These are phyloP conservation scores for Sipha flava DNA, from an alignment of 1,140 invertebrate species.

Conservation along the genomic window DNA sequence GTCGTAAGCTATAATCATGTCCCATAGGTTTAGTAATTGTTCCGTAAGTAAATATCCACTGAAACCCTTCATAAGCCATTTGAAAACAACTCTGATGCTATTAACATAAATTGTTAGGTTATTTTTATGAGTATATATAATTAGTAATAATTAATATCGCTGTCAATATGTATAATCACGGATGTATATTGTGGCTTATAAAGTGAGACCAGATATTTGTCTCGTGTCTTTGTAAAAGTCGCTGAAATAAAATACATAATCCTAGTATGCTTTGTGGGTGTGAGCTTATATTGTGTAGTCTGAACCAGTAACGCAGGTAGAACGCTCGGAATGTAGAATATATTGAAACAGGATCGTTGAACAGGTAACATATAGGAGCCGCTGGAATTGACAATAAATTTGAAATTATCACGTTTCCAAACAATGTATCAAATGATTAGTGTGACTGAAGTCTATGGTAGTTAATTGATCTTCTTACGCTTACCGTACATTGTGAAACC, in stretches of 20 bases:
- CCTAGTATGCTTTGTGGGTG: slow-evolving; percentile 77
- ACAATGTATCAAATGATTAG: too few species aligned
- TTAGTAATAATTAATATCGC: too few species aligned
- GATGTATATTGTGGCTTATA: slow-evolving; percentile 73
- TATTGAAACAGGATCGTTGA: slow-evolving; percentile 73
- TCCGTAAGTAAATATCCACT: slow-evolving; percentile 87
- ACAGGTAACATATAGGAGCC: slow-evolving; percentile 88
- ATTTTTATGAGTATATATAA: too few species aligned
- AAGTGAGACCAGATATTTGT: slow-evolving; percentile 84
- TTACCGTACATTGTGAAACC: slow-evolving; percentile 95
- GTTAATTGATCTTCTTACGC: slow-evolving; percentile 37
- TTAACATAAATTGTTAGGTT: not conserved
- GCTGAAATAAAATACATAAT: slow-evolving; percentile 76
- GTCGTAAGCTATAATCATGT: slow-evolving; percentile 82
- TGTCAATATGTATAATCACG: slow-evolving; percentile 56
- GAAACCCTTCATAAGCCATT: slow-evolving; percentile 91
- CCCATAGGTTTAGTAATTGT: slow-evolving; percentile 85
- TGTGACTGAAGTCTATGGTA: too few species aligned
- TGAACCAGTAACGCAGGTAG: slow-evolving; percentile 84
- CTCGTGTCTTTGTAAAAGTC: slow-evolving; percentile 79
- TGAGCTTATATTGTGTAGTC: slow-evolving; percentile 81
- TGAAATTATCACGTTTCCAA: not conserved
- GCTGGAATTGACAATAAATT: slow-evolving; percentile 50
- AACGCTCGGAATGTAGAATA: slow-evolving; percentile 87
- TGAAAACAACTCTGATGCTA: slow-evolving; percentile 85